A percentile compares a stretch with the other conserved stretches of the same genome.
phyloP scores from a whole-genome alignment of 1,140 invertebrate genomes.

The Brachionus calyciflorus region DNA sequence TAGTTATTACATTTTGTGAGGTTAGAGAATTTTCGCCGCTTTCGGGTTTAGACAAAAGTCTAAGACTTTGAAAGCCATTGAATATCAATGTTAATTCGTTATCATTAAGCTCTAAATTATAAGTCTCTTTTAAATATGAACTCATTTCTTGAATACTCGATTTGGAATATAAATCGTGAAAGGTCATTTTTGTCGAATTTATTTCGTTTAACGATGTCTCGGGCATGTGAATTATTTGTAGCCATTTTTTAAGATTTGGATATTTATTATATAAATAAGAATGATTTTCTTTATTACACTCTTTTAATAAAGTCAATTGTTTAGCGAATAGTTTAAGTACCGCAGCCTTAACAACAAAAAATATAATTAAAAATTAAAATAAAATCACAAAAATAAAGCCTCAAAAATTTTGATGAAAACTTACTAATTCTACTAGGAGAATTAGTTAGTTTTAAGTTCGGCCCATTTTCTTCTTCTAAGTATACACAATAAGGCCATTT shows the following conservation, averaged over 20 bases:
- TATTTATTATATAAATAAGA: constrained; percentile 4
- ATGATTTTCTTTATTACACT: not conserved
- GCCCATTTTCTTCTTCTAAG: too few species aligned
- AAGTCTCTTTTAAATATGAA: not conserved
- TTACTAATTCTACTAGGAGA: too few species aligned
- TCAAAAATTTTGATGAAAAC: too few species aligned
- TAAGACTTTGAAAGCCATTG: not conserved
- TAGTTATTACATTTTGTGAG: too few species aligned
- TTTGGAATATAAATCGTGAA: not conserved
- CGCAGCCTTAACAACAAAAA: not conserved
- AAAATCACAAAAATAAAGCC: not conserved
- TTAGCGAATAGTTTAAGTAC: constrained; percentile 39
- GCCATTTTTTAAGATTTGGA: constrained; percentile 41
- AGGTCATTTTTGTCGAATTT: not conserved
- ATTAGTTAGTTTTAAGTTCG: too few species aligned
- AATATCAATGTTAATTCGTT: not conserved
- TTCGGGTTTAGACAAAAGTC: not conserved
- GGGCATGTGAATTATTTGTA: not conserved
- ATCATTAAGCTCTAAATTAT: not conserved
- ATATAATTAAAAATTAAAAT: not conserved
- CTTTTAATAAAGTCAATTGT: not conserved
- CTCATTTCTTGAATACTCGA: not conserved
- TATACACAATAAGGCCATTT: too few species aligned
- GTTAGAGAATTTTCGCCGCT: not conserved
- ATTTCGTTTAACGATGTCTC: not conserved